Conservation (phyloP, 2,888 invertebrate genomes). For the Cantharis rustica region DNA sequence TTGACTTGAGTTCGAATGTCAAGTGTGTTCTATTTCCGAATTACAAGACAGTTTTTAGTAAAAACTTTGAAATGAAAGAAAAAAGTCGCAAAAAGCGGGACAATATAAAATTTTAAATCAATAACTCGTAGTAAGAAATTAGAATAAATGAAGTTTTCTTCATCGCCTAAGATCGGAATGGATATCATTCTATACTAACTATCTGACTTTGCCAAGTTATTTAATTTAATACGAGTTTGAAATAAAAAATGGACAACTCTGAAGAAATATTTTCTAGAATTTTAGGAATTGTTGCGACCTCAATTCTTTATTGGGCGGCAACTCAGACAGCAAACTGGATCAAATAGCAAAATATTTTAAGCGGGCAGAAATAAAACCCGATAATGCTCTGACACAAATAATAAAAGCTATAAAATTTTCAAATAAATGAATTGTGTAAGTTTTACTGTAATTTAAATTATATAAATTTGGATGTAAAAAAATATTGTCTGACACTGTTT, state of each 20-base stretch:
- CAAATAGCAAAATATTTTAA: constrained; percentile 16
- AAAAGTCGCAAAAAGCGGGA: background rate
- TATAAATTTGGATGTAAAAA: background rate
- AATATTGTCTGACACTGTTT: constrained; percentile 11
- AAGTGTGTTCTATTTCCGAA: background rate
- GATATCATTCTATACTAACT: background rate
- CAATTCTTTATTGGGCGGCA: constrained; percentile 14
- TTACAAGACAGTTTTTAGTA: background rate
- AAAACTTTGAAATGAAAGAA: background rate
- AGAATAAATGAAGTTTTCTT: background rate
- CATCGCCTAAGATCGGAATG: background rate
- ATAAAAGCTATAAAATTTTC: constrained; percentile 13
- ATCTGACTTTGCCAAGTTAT: constrained; percentile 3
- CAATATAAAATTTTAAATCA: background rate
- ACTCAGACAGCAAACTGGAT: constrained; percentile 10
- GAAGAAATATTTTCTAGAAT: constrained; percentile 4
- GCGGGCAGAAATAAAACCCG: constrained; percentile 17
- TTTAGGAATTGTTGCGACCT: constrained; percentile 2
- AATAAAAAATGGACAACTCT: constrained; percentile 3
- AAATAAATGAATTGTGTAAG: background rate
- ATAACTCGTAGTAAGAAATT: background rate
- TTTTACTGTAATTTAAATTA: background rate
- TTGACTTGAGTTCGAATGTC: background rate
- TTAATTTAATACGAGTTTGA: constrained; percentile 1
- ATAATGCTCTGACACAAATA: constrained; percentile 17